Conservation (phyloP, 2,113 vertebrate species). For the Sapayoa aenigma region DNA sequence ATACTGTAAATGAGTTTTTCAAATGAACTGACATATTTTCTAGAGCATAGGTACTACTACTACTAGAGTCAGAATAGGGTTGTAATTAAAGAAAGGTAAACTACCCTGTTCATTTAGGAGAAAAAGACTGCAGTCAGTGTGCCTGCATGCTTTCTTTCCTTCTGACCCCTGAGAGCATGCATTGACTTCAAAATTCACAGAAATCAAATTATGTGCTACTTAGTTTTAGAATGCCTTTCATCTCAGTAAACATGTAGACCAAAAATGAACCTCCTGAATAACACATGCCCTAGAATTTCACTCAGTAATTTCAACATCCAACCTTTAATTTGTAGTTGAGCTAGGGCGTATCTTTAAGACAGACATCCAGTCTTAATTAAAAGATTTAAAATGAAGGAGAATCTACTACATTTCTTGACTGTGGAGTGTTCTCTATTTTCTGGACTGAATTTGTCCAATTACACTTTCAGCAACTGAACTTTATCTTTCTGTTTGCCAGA, state of each 20-base stretch:
- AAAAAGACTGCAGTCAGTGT: background rate
- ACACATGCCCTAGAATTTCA: background rate
- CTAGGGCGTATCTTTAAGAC: background rate
- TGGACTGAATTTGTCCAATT: background rate
- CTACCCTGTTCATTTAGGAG: background rate
- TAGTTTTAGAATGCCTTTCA: slow-evolving; percentile 32
- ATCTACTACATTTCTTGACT: background rate
- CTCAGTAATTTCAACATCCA: slow-evolving; percentile 1
- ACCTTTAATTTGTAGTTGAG: slow-evolving; percentile 37
- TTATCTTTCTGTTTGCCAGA: background rate
- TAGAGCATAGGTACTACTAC: background rate
- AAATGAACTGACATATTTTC: background rate
- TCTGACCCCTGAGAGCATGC: background rate
- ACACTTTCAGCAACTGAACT: background rate
- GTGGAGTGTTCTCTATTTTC: background rate
- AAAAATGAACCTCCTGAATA: background rate
- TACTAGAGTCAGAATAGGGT: background rate
- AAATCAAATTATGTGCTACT: slow-evolving; percentile 52
- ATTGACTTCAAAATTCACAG: slow-evolving; percentile 13
- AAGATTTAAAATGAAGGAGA: background rate
- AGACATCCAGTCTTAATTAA: slow-evolving; percentile 33
- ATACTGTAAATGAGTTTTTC: background rate
- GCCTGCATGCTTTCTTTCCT: background rate
- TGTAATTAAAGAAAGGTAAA: background rate
- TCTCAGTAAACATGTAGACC: background rate